Evolutionary conservation across 2,797 vertebrate genomes (phyloP).

Genomic region (Coregonus suidteri): DNA sequence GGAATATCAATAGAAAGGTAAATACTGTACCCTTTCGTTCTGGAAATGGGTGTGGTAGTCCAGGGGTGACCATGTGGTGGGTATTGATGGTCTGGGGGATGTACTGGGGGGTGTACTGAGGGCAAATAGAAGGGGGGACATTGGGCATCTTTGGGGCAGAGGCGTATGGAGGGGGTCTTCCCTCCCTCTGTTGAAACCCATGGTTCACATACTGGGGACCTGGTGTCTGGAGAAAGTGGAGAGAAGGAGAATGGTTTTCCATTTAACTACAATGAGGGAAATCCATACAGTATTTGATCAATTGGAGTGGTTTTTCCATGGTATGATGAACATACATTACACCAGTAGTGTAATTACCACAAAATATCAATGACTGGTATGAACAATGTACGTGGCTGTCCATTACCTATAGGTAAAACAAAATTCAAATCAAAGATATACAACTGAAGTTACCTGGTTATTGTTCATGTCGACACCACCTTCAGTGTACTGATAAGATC

Average conservation of each 20-base stretch:
- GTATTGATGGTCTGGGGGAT: conserved; percentile 49
- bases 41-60: neutral
- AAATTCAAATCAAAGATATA: neutral
- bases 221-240: conserved; percentile 25
- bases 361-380: neutral
- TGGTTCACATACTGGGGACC: conserved; percentile 55
- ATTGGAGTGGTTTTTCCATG: neutral
- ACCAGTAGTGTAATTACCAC: neutral
- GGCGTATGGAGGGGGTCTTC: conserved; percentile 34
- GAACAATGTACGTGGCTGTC: neutral
- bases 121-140: neutral
- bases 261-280: neutral
- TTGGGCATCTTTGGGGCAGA: conserved; percentile 20
- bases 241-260: neutral
- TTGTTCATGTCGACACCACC: conserved; percentile 39
- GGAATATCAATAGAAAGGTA: neutral
- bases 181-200: conserved; percentile 58
- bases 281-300: neutral
- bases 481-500: neutral
- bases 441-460: conserved; percentile 41
- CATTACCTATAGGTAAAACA: neutral
- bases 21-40: conserved; percentile 50
- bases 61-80: conserved; percentile 33
- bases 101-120: conserved; percentile 1
- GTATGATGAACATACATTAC: too few species aligned